phyloP scores from a whole-genome alignment of 2,888 invertebrate genomes.

The Aphidoletes aphidimyza region DNA sequence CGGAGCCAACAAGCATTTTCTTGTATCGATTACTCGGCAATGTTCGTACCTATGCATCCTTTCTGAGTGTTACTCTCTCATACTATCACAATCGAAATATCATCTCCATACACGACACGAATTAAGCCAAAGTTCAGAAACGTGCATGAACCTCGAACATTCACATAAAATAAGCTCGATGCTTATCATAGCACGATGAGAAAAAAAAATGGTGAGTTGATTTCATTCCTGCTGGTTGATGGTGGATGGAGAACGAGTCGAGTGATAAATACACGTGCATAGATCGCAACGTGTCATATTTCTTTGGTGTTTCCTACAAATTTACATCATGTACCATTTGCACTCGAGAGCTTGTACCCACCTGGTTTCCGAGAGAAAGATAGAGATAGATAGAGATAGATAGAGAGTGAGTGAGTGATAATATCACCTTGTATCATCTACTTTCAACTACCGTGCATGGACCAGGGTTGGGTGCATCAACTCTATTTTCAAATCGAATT shows the following conservation, averaged over 20 bases:
- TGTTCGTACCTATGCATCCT: neutral
- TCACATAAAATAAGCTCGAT: neutral
- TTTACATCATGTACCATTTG: neutral
- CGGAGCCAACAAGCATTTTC: neutral
- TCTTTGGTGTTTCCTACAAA: neutral
- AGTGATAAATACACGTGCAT: neutral
- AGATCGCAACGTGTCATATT: constrained; percentile 15
- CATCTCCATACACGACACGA: neutral
- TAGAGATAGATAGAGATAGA: too few species aligned
- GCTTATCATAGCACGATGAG: neutral
- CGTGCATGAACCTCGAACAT: constrained; percentile 16
- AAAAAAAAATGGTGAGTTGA: neutral
- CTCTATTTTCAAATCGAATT: too few species aligned
- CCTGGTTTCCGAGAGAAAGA: too few species aligned
- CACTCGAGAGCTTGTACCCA: neutral
- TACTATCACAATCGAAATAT: constrained; percentile 9
- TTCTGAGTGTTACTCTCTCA: neutral
- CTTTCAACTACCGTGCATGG: too few species aligned
- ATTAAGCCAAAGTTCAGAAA: constrained; percentile 28
- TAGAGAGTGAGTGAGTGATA: too few species aligned
- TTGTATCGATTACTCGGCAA: neutral
- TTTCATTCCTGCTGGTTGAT: too few species aligned
- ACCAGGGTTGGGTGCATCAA: too few species aligned
- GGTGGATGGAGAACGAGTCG: neutral
- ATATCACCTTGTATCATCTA: too few species aligned